Conservation (phyloP, 2,797 vertebrate species). For the Anolis apletophallus region DNA sequence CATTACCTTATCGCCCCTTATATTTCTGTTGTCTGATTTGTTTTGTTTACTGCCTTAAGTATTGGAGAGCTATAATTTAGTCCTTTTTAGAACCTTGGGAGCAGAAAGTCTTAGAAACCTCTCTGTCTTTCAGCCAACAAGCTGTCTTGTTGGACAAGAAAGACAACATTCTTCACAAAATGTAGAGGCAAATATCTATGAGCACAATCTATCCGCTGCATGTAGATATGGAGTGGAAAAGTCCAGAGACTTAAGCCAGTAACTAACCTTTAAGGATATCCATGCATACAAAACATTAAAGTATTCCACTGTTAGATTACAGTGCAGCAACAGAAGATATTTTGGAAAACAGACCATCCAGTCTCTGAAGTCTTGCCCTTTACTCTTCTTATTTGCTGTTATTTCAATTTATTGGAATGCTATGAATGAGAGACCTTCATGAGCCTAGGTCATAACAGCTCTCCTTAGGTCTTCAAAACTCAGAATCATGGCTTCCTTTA, state of each 20-base stretch:
- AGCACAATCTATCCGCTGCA: neutral
- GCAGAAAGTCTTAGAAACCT: constrained; percentile 44
- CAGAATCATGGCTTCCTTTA: no score
- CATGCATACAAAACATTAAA: neutral
- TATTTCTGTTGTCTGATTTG: constrained; percentile 3
- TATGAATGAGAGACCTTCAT: no score
- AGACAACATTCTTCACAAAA: constrained; percentile 40
- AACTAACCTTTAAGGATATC: neutral
- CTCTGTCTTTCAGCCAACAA: constrained; percentile 25
- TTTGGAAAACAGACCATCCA: neutral
- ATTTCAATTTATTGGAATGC: no score
- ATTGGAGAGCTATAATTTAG: constrained; percentile 31
- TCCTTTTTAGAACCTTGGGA: constrained; percentile 28
- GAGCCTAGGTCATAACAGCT: no score
- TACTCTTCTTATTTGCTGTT: no score
- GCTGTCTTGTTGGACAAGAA: constrained; percentile 43
- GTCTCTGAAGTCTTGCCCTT: neutral
- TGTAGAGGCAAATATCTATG: neutral
- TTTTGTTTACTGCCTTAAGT: constrained; percentile 38
- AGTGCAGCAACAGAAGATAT: neutral
- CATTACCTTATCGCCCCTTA: neutral
- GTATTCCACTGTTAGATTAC: neutral
- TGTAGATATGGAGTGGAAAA: neutral
- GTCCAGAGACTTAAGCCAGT: neutral
- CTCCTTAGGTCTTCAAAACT: no score